These are phyloP conservation scores for Aspiorhynchus laticeps DNA, from an alignment of 2,113 vertebrate genomes.

Conservation along the genomic window DNA sequence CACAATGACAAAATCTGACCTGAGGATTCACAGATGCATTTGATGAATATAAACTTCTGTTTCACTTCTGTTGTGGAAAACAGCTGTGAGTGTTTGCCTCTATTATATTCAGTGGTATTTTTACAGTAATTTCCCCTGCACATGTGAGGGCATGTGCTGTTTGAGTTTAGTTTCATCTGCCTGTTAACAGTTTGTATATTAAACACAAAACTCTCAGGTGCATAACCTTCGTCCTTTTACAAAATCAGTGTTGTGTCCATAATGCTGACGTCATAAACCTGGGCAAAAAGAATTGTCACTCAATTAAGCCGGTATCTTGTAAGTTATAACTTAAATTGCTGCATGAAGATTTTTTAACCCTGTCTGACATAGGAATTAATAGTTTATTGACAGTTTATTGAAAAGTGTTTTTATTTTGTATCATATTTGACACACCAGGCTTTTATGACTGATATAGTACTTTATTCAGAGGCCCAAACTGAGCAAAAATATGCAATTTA, in stretches of 20 bases:
- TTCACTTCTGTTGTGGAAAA: constrained; percentile 17
- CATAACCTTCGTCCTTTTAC: not conserved
- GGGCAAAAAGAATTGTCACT: not conserved
- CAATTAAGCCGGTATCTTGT: no score
- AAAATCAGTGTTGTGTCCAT: not conserved
- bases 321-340: no score
- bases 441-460: no score
- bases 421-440: no score
- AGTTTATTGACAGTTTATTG: no score
- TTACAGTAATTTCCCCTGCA: not conserved
- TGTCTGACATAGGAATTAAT: no score
- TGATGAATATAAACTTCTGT: not conserved
- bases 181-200: not conserved
- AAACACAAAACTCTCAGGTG: not conserved
- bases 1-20: constrained; percentile 72
- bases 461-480: no score
- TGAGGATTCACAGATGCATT: constrained; percentile 37
- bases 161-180: not conserved
- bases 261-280: not conserved
- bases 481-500: no score
- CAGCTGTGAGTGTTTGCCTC: not conserved
- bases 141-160: not conserved
- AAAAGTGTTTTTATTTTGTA: no score
- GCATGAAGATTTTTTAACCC: no score
- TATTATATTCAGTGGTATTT: not conserved